phyloP scores from a whole-genome alignment of 2,797 vertebrate genomes.

The Rhinichthys osculus region DNA sequence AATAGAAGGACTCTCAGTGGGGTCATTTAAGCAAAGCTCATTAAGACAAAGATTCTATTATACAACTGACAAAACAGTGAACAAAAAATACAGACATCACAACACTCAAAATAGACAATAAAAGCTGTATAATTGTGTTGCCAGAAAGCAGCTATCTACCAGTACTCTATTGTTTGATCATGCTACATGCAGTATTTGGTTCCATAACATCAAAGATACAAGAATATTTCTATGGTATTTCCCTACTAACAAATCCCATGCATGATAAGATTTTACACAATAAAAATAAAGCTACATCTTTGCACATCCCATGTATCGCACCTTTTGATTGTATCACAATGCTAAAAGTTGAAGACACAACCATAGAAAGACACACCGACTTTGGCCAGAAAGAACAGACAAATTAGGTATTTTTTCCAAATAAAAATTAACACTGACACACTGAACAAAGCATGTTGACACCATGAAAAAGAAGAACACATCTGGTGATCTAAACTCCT shows the following conservation, averaged over 20 bases:
- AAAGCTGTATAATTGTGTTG: conserved; percentile 35
- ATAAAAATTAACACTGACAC: conserved; percentile 12
- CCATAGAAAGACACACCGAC: background rate
- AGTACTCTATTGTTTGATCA: conserved; percentile 23
- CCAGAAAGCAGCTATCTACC: conserved; percentile 11
- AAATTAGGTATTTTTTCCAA: conserved; percentile 9
- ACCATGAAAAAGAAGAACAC: conserved; percentile 25
- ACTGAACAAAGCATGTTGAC: conserved; percentile 3
- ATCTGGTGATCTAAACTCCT: background rate
- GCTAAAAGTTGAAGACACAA: background rate
- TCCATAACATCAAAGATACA: conserved; percentile 10
- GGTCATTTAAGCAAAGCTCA: conserved; percentile 11
- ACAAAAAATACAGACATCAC: conserved; percentile 5
- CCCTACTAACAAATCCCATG: background rate
- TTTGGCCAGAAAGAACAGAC: background rate
- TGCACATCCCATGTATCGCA: background rate
- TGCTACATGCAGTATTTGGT: conserved; percentile 31
- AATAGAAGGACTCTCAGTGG: background rate
- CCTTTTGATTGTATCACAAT: conserved; percentile 15
- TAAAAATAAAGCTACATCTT: conserved; percentile 2
- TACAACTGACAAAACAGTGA: background rate
- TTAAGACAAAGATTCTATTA: background rate
- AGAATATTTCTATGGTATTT: conserved; percentile 30
- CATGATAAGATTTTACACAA: conserved; percentile 8
- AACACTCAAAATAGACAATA: background rate